Conservation (phyloP, 2,797 vertebrate species). For the Sitta carolinensis region DNA sequence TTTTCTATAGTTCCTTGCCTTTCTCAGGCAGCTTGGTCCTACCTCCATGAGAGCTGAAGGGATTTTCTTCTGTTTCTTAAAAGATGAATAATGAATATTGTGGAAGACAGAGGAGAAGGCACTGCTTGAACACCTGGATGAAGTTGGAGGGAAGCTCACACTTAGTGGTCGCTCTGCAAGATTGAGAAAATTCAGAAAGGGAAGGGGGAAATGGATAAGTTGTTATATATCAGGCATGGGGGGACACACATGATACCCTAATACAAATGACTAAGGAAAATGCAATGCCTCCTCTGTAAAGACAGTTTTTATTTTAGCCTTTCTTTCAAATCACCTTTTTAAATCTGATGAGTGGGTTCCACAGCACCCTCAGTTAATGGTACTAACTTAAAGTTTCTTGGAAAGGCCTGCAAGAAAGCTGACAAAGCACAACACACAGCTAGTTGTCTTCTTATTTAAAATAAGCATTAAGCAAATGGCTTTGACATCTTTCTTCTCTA, state of each 20-base stretch:
- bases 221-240: background rate
- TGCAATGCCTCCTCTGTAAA: background rate
- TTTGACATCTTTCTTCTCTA: background rate
- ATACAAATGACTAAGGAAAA: background rate
- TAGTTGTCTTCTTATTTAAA: background rate
- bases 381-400: background rate
- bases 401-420: background rate
- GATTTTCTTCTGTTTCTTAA: constrained; percentile 92
- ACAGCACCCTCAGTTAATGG: background rate
- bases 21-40: constrained; percentile 41
- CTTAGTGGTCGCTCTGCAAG: constrained; percentile 78
- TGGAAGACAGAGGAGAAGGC: constrained; percentile 92
- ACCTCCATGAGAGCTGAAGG: constrained; percentile 89
- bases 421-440: background rate
- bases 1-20: background rate
- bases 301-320: background rate
- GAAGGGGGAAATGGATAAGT: background rate
- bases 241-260: background rate
- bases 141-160: constrained; percentile 80
- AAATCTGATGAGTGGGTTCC: background rate
- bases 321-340: background rate
- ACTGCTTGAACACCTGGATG: constrained; percentile 81
- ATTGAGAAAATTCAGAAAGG: constrained; percentile 5
- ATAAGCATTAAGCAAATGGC: background rate
- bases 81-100: constrained; percentile 89